Evolutionary conservation across 2,113 vertebrate species (phyloP).

Genomic region (Gnathonemus echidnorhynchus): DNA sequence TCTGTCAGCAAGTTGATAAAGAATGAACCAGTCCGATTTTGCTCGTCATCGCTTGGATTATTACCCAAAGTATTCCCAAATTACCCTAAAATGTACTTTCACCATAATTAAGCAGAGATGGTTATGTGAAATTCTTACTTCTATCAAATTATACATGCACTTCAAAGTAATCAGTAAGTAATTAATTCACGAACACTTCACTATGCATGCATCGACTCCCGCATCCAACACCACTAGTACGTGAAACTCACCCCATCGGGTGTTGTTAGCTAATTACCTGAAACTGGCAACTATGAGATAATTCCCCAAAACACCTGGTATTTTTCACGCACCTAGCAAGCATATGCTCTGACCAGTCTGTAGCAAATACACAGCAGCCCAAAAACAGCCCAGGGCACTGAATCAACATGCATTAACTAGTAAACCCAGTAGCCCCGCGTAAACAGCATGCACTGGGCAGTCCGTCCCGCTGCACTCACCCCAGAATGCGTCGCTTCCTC

Average conservation of each 20-base stretch:
- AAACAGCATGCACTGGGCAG: neutral
- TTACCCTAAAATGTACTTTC: neutral
- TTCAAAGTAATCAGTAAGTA: neutral
- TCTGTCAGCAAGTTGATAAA: neutral
- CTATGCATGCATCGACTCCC: neutral
- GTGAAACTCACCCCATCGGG: neutral
- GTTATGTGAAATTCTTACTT: neutral
- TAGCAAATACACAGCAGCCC: neutral
- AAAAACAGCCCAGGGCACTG: too few species aligned
- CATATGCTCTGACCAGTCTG: neutral
- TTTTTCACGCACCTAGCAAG: neutral
- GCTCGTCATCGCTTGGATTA: neutral
- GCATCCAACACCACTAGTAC: neutral
- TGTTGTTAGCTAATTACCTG: neutral
- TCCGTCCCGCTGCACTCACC: conserved; percentile 1
- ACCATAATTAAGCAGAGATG: neutral
- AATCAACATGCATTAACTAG: neutral
- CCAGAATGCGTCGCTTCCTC: conserved; percentile 12
- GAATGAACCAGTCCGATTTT: neutral
- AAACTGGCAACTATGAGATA: neutral
- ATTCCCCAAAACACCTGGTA: neutral
- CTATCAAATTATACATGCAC: neutral
- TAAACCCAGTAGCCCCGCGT: neutral
- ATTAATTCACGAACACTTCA: neutral
- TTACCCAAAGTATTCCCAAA: neutral